Base-by-base conservation (phyloP, 2,113 vertebrate species). In the Petrocephalus zakoni region DNA sequence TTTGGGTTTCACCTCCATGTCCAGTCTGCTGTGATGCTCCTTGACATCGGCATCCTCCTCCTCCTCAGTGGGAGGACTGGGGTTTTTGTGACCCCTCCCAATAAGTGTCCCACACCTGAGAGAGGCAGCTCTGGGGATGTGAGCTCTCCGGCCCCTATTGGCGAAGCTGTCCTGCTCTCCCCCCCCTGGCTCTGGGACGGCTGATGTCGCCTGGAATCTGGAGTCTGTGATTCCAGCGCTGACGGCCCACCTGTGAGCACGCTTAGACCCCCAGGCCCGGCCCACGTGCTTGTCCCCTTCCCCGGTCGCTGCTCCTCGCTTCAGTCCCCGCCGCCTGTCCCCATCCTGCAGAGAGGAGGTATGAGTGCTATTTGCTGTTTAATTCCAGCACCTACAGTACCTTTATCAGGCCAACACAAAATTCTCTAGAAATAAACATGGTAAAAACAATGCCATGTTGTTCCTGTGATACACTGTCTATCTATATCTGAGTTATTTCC, bases 151-250 rank as follows among this genome's bases (percentile, higher is more conserved):
- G 1, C 95, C 97, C 89, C 97, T 98, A 88, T 99, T 99, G 85
- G 98, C 97, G 15, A 98, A 98, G 87, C 97, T 99, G 89, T 99
- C 99, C 92, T 99, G 98, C 64, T 99, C 98, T 89, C 99, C 98
- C 90, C 99, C 98, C 1, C n/a, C n/a, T n/a, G 96, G 97, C 92
- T 97, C 96, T 81, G 96, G 90, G 42, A 93, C 88, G 22, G 95
- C 98, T 97, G 88, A 95, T 96, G 81, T 96, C 89, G 89, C 96
- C 42, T 52, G 49, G 98, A 97, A 37, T 10, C 37, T 21, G 37
- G 21, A n/a, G 46, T 83, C 9, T 9, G 46, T n/a, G 2, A n/a
- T 21, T 49, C 81, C 42, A 22, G 21, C 1, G 9, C 37, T 83
- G 81, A 49, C 19, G 22, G 21, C 46, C 46, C 8, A n/a, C 21